Percentiles rank a stretch among this genome's conserved stretches.
Evolutionary conservation across 2,113 vertebrate species (phyloP).

Genomic region (Cricetomys ansorgei): DNA sequence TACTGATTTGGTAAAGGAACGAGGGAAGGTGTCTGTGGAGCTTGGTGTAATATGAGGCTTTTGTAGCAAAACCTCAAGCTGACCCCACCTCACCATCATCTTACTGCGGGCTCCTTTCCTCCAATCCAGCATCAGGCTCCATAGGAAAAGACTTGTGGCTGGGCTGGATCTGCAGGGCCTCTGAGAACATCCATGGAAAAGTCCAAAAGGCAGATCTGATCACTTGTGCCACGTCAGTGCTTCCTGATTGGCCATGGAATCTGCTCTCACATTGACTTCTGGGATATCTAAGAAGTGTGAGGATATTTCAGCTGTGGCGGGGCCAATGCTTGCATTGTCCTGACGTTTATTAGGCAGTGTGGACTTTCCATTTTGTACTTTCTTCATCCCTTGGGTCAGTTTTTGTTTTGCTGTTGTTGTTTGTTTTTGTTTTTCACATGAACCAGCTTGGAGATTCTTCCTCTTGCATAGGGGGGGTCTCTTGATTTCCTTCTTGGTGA

Average conservation of each 20-base stretch:
- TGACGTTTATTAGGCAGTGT: not conserved
- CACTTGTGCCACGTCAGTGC: not conserved
- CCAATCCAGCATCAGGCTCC: not conserved
- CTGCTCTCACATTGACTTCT: not conserved
- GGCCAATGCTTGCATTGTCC: no score
- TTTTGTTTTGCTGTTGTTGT: no score
- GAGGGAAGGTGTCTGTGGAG: not conserved
- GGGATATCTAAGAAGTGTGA: not conserved
- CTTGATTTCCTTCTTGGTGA: conserved; percentile 17
- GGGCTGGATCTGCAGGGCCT: not conserved
- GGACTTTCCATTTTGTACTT: not conserved
- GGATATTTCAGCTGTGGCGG: not conserved
- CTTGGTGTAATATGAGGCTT: not conserved
- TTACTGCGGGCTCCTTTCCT: not conserved
- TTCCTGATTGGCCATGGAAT: not conserved
- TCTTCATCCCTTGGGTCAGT: not conserved
- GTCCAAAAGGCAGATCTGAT: not conserved
- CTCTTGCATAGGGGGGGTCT: not conserved
- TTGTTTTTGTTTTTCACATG: not conserved
- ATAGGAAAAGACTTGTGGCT: not conserved
- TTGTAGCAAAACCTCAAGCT: not conserved
- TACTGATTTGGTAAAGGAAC: not conserved
- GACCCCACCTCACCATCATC: not conserved
- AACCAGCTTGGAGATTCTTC: not conserved
- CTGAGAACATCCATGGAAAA: not conserved